Percentiles rank a stretch among this genome's conserved stretches.
Conservation (phyloP, 2,797 vertebrate genomes). For the Mus minutoides region DNA sequence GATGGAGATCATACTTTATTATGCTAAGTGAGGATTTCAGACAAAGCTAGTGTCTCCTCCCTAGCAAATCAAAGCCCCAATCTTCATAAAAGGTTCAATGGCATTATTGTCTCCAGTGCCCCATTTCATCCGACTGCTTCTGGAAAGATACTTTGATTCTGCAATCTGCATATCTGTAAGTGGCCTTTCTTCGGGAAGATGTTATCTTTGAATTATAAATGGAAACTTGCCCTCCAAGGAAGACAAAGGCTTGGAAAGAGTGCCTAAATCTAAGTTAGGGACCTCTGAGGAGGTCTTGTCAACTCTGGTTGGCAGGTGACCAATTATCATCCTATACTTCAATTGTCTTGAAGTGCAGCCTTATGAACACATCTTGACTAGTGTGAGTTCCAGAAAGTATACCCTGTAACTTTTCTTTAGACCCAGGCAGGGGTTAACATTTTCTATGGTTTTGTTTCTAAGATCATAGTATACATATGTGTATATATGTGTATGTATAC, state of each 20-base stretch:
- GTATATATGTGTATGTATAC: no score
- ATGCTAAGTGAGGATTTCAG: not conserved
- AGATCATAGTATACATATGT: not conserved
- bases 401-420: not conserved
- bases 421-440: not conserved
- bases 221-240: not conserved
- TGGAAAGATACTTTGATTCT: not conserved
- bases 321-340: not conserved
- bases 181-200: not conserved
- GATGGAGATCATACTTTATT: not conserved
- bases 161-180: constrained; percentile 45
- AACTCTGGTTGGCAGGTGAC: not conserved
- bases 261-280: not conserved
- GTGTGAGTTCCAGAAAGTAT: not conserved
- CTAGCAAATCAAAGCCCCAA: not conserved
- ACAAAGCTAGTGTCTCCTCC: not conserved
- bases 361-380: not conserved
- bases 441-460: not conserved
- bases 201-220: constrained; percentile 60
- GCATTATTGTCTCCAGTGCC: not conserved
- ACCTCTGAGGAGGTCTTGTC: not conserved
- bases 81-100: not conserved
- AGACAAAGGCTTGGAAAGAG: not conserved
- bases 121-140: not conserved
- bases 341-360: not conserved